These are phyloP conservation scores for Timandra comae DNA, from an alignment of 2,888 invertebrate species.

Conservation along the genomic window DNA sequence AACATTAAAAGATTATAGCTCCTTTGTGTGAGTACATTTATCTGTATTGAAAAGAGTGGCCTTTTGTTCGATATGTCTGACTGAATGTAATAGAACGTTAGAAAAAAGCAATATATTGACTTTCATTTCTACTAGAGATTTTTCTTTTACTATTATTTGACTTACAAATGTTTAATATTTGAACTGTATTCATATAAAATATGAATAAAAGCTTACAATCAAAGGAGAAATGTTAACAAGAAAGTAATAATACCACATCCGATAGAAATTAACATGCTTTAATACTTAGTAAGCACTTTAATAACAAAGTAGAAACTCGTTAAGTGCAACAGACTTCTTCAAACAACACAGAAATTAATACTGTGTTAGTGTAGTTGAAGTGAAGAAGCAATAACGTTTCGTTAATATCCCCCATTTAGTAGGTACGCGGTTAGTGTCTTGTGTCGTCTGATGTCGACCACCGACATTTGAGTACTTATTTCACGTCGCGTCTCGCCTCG, in stretches of 20 bases:
- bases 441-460: conserved; percentile 46
- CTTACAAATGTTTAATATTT: no score
- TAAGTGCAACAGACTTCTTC: conserved; percentile 11
- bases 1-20: conserved; percentile 33
- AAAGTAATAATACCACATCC: no score
- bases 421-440: conserved; percentile 62
- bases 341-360: conserved; percentile 55
- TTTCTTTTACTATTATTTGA: no score
- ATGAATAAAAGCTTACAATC: no score
- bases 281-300: no score
- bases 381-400: conserved; percentile 68
- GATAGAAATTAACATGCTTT: no score
- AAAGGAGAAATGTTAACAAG: no score
- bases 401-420: conserved; percentile 70
- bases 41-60: conserved; percentile 43
- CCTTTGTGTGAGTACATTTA: conserved; percentile 32
- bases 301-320: no score
- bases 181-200: no score
- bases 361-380: conserved; percentile 60
- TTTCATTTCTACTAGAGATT: conserved; percentile 33
- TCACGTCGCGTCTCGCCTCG: conserved; percentile 41
- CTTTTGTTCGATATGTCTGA: conserved; percentile 48
- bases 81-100: conserved; percentile 42
- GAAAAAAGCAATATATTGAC: conserved; percentile 38
- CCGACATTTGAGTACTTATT: conserved; percentile 47